These are phyloP conservation scores for Scopus umbretta DNA, from an alignment of 2,113 vertebrate genomes.

Conservation along the genomic window DNA sequence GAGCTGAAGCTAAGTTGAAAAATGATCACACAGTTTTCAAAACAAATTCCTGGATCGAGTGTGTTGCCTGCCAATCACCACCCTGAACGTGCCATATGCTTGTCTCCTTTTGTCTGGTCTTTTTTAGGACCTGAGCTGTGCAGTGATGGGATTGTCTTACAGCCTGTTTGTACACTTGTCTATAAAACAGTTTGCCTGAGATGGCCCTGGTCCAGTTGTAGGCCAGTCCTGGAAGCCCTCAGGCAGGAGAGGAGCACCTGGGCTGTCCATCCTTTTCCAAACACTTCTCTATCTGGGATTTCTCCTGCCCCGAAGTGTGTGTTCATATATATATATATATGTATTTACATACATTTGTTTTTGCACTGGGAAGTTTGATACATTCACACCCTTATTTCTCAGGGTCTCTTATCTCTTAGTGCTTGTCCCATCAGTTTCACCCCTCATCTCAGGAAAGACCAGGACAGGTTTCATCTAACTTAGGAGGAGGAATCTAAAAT, in stretches of 20 bases:
- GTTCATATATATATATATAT: background rate
- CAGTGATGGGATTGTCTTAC: background rate
- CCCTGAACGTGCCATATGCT: accelerated
- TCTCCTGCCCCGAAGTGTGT: background rate
- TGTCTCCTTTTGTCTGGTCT: background rate
- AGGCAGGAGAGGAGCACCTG: background rate
- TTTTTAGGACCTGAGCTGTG: background rate
- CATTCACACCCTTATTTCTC: background rate
- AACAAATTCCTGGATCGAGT: background rate
- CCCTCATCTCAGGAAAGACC: background rate
- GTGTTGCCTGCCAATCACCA: background rate
- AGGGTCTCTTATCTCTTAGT: background rate
- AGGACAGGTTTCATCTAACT: background rate
- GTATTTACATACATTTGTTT: background rate
- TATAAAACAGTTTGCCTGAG: background rate
- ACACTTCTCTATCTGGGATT: background rate
- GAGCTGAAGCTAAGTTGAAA: background rate
- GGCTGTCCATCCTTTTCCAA: background rate
- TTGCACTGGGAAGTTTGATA: background rate
- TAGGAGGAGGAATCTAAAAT: background rate
- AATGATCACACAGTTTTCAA: background rate
- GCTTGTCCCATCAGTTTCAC: background rate
- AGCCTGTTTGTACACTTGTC: background rate
- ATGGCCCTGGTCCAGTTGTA: background rate
- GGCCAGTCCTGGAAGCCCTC: background rate